phyloP scores from a whole-genome alignment of 1,140 invertebrate genomes.

The Brachionus calyciflorus region DNA sequence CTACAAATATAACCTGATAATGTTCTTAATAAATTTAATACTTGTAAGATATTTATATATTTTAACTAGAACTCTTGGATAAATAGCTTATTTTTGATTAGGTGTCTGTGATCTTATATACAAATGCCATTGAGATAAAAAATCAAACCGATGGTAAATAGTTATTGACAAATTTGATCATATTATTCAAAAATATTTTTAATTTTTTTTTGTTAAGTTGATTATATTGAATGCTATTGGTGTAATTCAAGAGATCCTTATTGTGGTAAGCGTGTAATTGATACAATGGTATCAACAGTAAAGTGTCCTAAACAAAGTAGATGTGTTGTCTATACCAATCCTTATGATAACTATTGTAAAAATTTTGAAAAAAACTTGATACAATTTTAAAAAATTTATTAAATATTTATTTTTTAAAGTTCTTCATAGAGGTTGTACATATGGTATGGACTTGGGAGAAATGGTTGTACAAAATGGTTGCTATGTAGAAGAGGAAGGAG shows the following conservation, averaged over 20 bases:
- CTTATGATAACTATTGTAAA: constrained; percentile 46
- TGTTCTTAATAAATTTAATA: not conserved
- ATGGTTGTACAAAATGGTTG: constrained; percentile 35
- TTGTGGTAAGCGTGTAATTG: constrained; percentile 44
- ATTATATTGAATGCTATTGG: constrained; percentile 46
- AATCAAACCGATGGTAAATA: not conserved
- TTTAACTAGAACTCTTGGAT: not conserved
- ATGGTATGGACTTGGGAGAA: constrained; percentile 43
- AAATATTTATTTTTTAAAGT: too few species aligned
- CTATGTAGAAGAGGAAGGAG: constrained; percentile 39
- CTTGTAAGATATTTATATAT: not conserved
- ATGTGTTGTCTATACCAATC: constrained; percentile 45
- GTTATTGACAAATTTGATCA: too few species aligned
- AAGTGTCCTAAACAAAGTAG: constrained; percentile 44
- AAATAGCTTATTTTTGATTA: not conserved
- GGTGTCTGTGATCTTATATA: too few species aligned
- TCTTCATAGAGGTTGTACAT: constrained; percentile 39
- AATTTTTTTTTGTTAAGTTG: not conserved
- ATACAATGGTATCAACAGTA: constrained; percentile 40
- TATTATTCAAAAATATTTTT: not conserved
- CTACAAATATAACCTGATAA: not conserved
- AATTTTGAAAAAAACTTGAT: not conserved
- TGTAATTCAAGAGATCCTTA: constrained; percentile 44
- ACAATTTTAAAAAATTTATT: not conserved
- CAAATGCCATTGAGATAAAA: too few species aligned